Evolutionary conservation across 2,113 vertebrate genomes (phyloP).

Genomic region (Dipodomys stephensi): DNA sequence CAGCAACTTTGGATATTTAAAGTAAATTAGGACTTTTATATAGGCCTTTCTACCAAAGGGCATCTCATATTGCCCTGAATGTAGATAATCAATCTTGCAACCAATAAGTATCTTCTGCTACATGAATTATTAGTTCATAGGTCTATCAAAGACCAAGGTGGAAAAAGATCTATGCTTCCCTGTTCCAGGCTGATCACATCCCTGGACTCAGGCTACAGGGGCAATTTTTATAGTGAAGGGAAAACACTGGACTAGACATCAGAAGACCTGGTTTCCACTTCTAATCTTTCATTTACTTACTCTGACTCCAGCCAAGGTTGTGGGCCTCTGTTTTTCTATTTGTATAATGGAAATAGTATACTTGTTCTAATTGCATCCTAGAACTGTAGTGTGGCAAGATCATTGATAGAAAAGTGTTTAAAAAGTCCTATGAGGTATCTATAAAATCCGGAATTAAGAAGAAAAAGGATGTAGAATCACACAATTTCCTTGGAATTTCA

Average conservation of each 20-base stretch:
- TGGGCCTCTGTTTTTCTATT: neutral
- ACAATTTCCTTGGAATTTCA: neutral
- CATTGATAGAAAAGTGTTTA: neutral
- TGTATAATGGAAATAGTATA: neutral
- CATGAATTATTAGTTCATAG: neutral
- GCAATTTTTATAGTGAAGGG: constrained; percentile 3
- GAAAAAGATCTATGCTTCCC: neutral
- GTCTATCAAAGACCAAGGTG: neutral
- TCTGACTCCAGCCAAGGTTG: neutral
- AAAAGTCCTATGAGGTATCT: constrained; percentile 35
- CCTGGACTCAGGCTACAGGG: neutral
- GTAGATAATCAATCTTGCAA: constrained; percentile 22
- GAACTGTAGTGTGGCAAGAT: neutral
- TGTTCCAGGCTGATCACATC: neutral
- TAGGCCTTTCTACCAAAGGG: constrained; percentile 23
- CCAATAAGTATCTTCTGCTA: neutral
- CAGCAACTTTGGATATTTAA: constrained; percentile 50
- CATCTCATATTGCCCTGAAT: constrained; percentile 32
- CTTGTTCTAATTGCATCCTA: neutral
- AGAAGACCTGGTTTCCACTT: neutral
- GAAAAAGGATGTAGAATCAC: neutral
- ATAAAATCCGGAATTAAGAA: constrained; percentile 7
- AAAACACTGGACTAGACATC: neutral
- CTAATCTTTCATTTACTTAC: neutral
- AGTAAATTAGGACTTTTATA: constrained; percentile 56